These are phyloP conservation scores for Vandiemenella viatica DNA, from an alignment of 2,888 invertebrate genomes.

Conservation along the genomic window DNA sequence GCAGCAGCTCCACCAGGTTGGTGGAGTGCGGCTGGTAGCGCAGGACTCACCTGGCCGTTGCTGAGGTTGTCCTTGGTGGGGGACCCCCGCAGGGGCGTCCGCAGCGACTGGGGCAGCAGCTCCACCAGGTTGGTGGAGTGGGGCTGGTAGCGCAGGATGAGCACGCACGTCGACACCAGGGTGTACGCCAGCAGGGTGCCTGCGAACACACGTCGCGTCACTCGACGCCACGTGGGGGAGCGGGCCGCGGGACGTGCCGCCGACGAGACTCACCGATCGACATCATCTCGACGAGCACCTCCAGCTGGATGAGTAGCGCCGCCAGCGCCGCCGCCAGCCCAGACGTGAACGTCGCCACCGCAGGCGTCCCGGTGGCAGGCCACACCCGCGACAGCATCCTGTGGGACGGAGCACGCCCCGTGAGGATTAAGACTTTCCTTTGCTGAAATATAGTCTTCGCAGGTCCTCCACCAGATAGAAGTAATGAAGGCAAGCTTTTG, in stretches of 20 bases:
- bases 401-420: too few species aligned
- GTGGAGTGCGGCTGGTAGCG: conserved; percentile 83
- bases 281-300: conserved; percentile 92
- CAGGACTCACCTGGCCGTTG: conserved; percentile 29
- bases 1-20: conserved; percentile 72
- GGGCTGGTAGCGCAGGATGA: conserved; percentile 81
- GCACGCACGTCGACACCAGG: conserved; percentile 78
- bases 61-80: conserved; percentile 34
- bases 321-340: conserved; percentile 70
- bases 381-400: conserved; percentile 65
- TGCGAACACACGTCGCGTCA: conserved; percentile 25
- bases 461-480: too few species aligned
- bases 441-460: too few species aligned
- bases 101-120: conserved; percentile 66
- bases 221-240: too few species aligned
- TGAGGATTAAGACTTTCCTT: too few species aligned
- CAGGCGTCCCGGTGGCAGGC: conserved; percentile 72
- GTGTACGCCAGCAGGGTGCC: conserved; percentile 84
- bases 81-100: conserved; percentile 59
- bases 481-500: too few species aligned
- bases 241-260: too few species aligned
- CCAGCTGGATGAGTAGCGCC: conserved; percentile 65
- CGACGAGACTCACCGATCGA: conserved; percentile 75
- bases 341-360: conserved; percentile 67
- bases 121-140: conserved; percentile 76